Evolutionary conservation across 2,888 invertebrate genomes (phyloP).

Genomic region (Phaedon cochleariae): DNA sequence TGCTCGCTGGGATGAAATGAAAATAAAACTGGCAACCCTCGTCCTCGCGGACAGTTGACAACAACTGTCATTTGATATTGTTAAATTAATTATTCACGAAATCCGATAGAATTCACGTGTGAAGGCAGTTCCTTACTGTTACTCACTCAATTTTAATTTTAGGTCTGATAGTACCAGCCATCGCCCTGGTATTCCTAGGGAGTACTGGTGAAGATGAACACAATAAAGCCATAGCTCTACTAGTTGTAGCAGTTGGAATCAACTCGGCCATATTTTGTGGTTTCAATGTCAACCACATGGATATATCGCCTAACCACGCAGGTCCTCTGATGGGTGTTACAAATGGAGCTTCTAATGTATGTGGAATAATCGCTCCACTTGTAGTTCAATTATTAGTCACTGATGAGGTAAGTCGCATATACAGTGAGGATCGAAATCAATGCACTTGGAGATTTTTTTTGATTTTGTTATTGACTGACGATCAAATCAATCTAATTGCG

Average conservation of each 20-base stretch:
- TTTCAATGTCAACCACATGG: conserved; percentile 82
- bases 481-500: too few species aligned
- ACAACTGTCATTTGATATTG: too few species aligned
- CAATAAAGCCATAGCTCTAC: conserved; percentile 66
- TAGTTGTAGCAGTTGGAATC: conserved; percentile 77
- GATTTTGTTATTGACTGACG: too few species aligned
- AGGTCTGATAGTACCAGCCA: conserved; percentile 67
- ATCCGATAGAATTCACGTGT: too few species aligned
- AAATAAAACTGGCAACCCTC: too few species aligned
- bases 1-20: too few species aligned
- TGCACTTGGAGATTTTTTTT: too few species aligned
- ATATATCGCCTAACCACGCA: conserved; percentile 84
- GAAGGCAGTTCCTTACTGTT: too few species aligned
- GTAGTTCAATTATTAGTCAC: conserved; percentile 75
- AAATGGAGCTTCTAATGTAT: conserved; percentile 79
- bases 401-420: conserved; percentile 73
- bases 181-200: conserved; percentile 72
- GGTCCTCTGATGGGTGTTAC: conserved; percentile 87
- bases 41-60: too few species aligned
- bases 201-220: conserved; percentile 61
- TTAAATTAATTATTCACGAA: too few species aligned
- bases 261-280: conserved; percentile 81
- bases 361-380: conserved; percentile 81
- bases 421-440: too few species aligned
- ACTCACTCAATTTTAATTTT: too few species aligned